Percentiles rank a stretch among this genome's conserved stretches.
These are phyloP conservation scores for Heliconius charithonia DNA, from an alignment of 2,888 invertebrate species.

Conservation along the genomic window DNA sequence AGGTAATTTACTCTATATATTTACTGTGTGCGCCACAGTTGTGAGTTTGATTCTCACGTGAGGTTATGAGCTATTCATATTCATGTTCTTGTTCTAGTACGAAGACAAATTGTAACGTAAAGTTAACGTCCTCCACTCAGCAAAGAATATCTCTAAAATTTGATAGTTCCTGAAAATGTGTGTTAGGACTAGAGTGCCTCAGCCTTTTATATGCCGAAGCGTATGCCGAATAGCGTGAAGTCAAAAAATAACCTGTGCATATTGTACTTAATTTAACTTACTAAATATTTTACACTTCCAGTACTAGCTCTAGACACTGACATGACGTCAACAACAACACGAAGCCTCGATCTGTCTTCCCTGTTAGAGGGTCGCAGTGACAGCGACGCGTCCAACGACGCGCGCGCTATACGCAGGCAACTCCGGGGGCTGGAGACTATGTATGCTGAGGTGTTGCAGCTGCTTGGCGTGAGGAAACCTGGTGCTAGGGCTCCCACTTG, in stretches of 20 bases:
- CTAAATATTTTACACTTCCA: conserved; percentile 56
- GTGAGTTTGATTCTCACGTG: no score
- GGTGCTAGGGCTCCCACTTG: conserved; percentile 72
- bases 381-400: conserved; percentile 90
- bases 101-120: no score
- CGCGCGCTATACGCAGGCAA: conserved; percentile 90
- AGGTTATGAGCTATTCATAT: no score
- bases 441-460: conserved; percentile 90
- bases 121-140: no score
- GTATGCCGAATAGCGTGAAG: no score
- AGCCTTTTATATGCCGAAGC: no score
- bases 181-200: no score
- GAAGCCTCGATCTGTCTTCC: conserved; percentile 90
- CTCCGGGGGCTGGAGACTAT: conserved; percentile 92
- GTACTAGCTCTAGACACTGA: conserved; percentile 90
- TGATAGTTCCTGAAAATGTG: no score
- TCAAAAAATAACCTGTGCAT: background rate
- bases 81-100: no score
- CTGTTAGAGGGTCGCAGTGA: conserved; percentile 90
- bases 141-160: no score
- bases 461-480: conserved; percentile 67
- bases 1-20: no score
- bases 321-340: conserved; percentile 90
- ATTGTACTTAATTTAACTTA: background rate
- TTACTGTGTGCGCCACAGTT: no score